These are phyloP conservation scores for Hormiphora californensis DNA, from an alignment of 37 sponge, comb jelly and placozoan genomes.

Conservation along the genomic window DNA sequence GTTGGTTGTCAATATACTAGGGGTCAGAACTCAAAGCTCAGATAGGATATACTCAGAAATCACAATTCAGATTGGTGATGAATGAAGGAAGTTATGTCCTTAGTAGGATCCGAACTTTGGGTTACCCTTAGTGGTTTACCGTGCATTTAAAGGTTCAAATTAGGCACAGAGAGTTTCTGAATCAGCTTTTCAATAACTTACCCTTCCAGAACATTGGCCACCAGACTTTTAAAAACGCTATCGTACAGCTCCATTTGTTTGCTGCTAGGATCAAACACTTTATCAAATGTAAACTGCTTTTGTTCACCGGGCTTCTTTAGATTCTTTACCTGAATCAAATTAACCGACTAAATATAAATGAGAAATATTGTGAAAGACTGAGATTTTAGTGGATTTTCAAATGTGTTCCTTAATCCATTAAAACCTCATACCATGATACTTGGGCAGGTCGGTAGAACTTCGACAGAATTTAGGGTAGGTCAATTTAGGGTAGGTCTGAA, in stretches of 20 bases:
- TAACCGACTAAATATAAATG: no score
- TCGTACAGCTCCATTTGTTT: conserved; percentile 82
- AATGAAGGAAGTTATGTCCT: background rate
- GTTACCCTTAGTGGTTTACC: background rate
- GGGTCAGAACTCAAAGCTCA: no score
- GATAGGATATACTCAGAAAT: no score
- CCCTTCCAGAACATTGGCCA: conserved; percentile 86
- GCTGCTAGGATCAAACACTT: conserved; percentile 92
- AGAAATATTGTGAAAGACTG: no score
- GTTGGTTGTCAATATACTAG: no score
- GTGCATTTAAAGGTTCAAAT: background rate
- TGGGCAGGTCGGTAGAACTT: no score
- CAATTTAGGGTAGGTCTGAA: no score
- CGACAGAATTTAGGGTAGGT: no score
- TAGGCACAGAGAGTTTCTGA: background rate
- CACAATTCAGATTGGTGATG: no score
- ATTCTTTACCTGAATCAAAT: conserved; percentile 2
- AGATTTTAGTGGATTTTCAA: no score
- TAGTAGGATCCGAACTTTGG: background rate
- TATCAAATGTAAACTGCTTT: conserved; percentile 91
- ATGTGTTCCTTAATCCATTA: no score
- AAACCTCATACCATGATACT: no score
- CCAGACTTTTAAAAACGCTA: conserved; percentile 75
- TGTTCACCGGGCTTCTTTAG: background rate
- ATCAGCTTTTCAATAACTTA: background rate